Base-by-base conservation (phyloP, 2,113 vertebrate species). In the Sapajus apella region DNA sequence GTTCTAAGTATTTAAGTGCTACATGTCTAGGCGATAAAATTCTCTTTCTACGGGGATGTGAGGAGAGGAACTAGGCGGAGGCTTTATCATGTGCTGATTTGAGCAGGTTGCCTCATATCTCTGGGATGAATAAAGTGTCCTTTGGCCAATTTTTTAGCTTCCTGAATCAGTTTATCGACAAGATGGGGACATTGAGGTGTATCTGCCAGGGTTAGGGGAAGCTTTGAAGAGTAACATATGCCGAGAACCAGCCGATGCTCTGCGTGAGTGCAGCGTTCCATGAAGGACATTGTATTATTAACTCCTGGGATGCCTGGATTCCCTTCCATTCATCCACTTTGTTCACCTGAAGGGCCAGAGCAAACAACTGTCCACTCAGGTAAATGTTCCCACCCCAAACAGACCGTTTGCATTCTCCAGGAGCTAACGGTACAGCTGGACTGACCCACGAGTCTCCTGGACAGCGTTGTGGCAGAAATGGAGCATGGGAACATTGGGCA, bases 401-500 rank as follows among this genome's bases (percentile, higher is more conserved):
- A 25, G 14, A 6, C 32, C 4, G 18, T 82, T 83, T 27, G 30
- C 30, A 8, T 82, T 8, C 70, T 32, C 50, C n/a, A 23, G n/a
- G 40, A 81, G 17, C 3, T 16, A 30, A 13, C 4, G 3, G 43
- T 21, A 23, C 18, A 21, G 79, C 32, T 1, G 21, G 10, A 30
- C 40, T 40, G 11, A 50, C 8, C 21, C 1, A 8, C 18, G 7
- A 5, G 27, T 88, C 37, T 58, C 70, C 17, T 45, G 2, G 66
- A 72, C 50, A 32, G 16, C 58, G n/a, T 12, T 3, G 17, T 40
- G 23, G 20, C 17, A 4, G 40, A 64, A n/a, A 58, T 5, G 13
- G 75, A 20, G 75, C 18, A 0, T 11, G n/a, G 14, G 30, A 3
- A 30, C 32, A 5, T 27, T 7, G 4, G 2, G 17, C 2, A 27